These are phyloP conservation scores for Macrosoma leucophasiata DNA, from an alignment of 2,888 invertebrate species.

Conservation along the genomic window DNA sequence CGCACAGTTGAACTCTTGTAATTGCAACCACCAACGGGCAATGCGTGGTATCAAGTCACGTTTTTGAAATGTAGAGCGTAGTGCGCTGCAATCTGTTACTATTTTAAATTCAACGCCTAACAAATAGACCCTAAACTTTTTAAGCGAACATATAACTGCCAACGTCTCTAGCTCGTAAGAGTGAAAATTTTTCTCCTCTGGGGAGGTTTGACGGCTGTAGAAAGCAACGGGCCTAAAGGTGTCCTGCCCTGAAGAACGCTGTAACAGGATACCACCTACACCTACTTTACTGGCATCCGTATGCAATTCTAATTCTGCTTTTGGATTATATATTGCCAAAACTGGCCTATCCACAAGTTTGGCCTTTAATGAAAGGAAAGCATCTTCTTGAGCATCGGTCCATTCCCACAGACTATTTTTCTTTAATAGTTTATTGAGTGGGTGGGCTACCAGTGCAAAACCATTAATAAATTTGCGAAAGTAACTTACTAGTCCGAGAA, in stretches of 20 bases:
- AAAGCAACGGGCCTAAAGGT: slow-evolving; percentile 25
- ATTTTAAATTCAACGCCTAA: slow-evolving; percentile 16
- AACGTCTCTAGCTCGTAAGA: slow-evolving; percentile 17
- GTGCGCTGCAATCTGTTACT: slow-evolving; percentile 21
- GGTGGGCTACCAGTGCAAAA: slow-evolving; percentile 13
- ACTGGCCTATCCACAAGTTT: slow-evolving; percentile 21
- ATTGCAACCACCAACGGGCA: slow-evolving; percentile 23
- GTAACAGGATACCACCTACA: slow-evolving; percentile 33
- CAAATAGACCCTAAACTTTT: slow-evolving; percentile 16
- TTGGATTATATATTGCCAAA: slow-evolving; percentile 32
- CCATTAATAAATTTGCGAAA: slow-evolving; percentile 13
- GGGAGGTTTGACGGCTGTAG: slow-evolving; percentile 25
- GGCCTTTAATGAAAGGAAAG: slow-evolving; percentile 5
- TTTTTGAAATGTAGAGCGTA: slow-evolving; percentile 21
- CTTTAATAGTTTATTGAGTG: slow-evolving; percentile 15
- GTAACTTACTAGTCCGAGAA: slow-evolving; percentile 13
- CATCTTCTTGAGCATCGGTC: slow-evolving; percentile 6
- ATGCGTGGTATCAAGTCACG: slow-evolving; percentile 19
- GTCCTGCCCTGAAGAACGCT: slow-evolving; percentile 17
- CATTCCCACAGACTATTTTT: slow-evolving; percentile 17
- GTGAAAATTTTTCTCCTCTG: slow-evolving; percentile 22
- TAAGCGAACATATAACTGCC: slow-evolving; percentile 16
- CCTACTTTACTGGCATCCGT: slow-evolving; percentile 34
- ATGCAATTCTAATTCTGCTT: slow-evolving; percentile 31
- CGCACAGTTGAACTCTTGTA: slow-evolving; percentile 19